Evolutionary conservation across 2,888 invertebrate species (phyloP), one percentile per base, ranked within the genome.

Genomic region (Pogonocherus hispidulus): DNA sequence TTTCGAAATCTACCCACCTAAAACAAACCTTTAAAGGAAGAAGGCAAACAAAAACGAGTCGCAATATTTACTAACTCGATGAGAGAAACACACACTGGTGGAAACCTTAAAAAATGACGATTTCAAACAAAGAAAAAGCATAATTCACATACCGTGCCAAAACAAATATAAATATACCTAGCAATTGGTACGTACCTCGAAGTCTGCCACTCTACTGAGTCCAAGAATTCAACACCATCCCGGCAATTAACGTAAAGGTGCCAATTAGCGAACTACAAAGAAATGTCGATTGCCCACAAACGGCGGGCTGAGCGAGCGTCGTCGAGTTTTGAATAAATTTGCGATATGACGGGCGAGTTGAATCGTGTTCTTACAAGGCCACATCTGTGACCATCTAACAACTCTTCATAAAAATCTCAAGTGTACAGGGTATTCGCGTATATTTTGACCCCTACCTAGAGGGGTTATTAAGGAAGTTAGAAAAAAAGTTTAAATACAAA

Each of bases 241-340:
- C 2, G 20, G 20, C 14, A 59, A 59, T 59, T 59, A 59, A 59
- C 59, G 19, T 1, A 20, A 59, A 59, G 47, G 59, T 59, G 59
- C n/a, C 14, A 59, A 59, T 32, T 47, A 46, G 23, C 6, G 5
- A 23, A 11, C 41, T 14, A 11, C 9, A 37, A 16, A 27, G 22
- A 62, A 51, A 62, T 62, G 51, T 37, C 16, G 62, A 16, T 37
- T 62, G 49, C 51, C 62, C 62, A 22, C 49, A 51, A 60, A 51
- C n/a, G 60, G 20, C n/a, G 22, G 37, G 2, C 3, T 62, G 22
- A 20, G 47, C 18, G 49, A 22, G n/a, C n/a, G n/a, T 11, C 11
- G 44, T 16, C 6, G 44, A 23, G 47, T 59, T 47, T 62, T 62
- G 62, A 20, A 62, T 62, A 49, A 49, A 35, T 51, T 49, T 27